A percentile compares a stretch with the other conserved stretches of the same genome.
Evolutionary conservation across 2,888 invertebrate species (phyloP).

Genomic region (Torymus aiolomorphi): DNA sequence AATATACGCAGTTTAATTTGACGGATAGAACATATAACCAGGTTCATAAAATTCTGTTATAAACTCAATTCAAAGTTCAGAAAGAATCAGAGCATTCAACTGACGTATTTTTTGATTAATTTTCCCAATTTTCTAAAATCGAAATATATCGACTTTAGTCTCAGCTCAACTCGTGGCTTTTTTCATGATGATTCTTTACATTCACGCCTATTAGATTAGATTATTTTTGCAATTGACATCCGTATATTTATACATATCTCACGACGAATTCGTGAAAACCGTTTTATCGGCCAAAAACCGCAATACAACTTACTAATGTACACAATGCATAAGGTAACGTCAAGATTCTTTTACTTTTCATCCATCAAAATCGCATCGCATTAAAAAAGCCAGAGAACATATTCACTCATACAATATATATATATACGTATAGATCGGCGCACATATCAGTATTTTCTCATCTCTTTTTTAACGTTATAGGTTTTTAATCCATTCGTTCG

Average conservation of each 20-base stretch:
- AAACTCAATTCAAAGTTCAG: no score
- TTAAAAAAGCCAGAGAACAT: slow-evolving; percentile 52
- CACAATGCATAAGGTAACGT: slow-evolving; percentile 39
- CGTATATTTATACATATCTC: slow-evolving; percentile 66
- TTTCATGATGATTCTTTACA: slow-evolving; percentile 57
- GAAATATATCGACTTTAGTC: slow-evolving; percentile 31
- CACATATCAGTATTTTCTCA: slow-evolving; percentile 16
- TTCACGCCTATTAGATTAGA: slow-evolving; percentile 57
- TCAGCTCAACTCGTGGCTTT: neutral
- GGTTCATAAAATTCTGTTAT: no score
- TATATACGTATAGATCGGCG: slow-evolving; percentile 42
- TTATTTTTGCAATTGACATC: slow-evolving; percentile 69
- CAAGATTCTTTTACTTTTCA: slow-evolving; percentile 35
- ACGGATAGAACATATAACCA: neutral
- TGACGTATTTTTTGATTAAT: no score
- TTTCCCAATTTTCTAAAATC: no score
- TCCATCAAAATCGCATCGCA: slow-evolving; percentile 13
- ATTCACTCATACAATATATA: slow-evolving; percentile 40
- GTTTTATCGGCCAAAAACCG: slow-evolving; percentile 47
- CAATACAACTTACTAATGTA: slow-evolving; percentile 38
- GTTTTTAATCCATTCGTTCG: slow-evolving; percentile 14
- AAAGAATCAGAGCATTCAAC: no score
- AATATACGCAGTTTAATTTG: neutral
- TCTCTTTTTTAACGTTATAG: neutral
- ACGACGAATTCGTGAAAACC: slow-evolving; percentile 42